phyloP scores from a whole-genome alignment of 2,888 invertebrate species.

The Drosophila quinaria region DNA sequence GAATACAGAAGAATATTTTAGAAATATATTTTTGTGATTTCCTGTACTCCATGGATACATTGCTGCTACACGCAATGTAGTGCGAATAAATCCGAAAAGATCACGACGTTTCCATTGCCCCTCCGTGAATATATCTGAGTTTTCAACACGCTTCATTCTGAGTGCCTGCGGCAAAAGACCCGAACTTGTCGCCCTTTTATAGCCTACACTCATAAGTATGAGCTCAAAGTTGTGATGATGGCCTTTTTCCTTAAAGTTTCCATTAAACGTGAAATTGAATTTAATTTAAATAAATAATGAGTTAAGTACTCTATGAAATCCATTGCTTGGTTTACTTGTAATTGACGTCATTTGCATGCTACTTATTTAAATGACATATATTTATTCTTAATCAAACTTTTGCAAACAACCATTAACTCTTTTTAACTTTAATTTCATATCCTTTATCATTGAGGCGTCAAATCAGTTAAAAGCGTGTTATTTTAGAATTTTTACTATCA shows the following conservation, averaged over 20 bases:
- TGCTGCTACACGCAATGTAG: conserved; percentile 53
- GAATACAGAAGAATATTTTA: conserved; percentile 5
- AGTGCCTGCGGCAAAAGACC: conserved; percentile 10
- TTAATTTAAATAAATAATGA: conserved; percentile 50
- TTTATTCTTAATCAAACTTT: conserved; percentile 15
- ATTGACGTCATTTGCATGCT: conserved; percentile 21
- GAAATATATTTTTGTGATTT: conserved; percentile 1
- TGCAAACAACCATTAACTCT: conserved; percentile 6
- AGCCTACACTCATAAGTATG: conserved; percentile 10
- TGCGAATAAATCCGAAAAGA: conserved; percentile 64
- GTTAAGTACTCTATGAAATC: background rate
- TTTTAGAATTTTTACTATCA: background rate
- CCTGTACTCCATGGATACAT: conserved; percentile 59
- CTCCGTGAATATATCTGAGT: conserved; percentile 6
- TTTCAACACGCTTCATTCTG: conserved; percentile 19
- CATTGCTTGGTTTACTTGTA: background rate
- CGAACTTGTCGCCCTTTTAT: conserved; percentile 20
- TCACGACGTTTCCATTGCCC: conserved; percentile 52
- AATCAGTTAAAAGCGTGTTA: background rate
- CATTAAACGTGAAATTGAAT: conserved; percentile 9
- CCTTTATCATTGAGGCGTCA: background rate
- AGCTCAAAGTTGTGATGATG: background rate
- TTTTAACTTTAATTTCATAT: background rate
- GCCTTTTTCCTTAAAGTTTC: conserved; percentile 10
- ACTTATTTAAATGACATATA: conserved; percentile 12